phyloP scores from a whole-genome alignment of 1,140 invertebrate genomes.

The Pogonomyrmex barbatus region DNA sequence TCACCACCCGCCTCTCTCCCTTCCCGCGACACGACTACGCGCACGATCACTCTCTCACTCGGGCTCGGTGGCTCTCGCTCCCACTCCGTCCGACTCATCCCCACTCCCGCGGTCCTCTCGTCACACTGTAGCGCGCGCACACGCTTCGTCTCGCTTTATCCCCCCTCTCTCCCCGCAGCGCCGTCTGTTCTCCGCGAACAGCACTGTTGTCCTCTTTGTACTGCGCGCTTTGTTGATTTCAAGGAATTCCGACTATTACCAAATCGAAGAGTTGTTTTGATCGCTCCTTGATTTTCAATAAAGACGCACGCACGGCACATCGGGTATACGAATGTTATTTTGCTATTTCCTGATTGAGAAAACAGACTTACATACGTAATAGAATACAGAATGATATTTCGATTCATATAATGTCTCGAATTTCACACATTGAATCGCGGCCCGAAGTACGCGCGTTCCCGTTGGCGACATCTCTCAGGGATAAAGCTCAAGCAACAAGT shows the following conservation, averaged over 20 bases:
- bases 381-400: neutral
- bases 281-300: neutral
- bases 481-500: neutral
- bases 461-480: slow-evolving; percentile 17
- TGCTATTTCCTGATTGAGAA: neutral
- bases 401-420: neutral
- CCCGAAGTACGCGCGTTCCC: neutral
- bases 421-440: neutral
- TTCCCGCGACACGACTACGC: slow-evolving; percentile 26
- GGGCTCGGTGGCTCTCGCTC: slow-evolving; percentile 1
- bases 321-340: neutral
- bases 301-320: neutral
- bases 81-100: slow-evolving; percentile 34
- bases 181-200: neutral
- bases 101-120: slow-evolving; percentile 21
- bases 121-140: slow-evolving; percentile 18
- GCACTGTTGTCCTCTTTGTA: no score
- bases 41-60: slow-evolving; percentile 53
- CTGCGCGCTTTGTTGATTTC: neutral
- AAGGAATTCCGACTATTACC: neutral
- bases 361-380: neutral
- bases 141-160: neutral
- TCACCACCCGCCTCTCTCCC: slow-evolving; percentile 77
- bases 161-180: neutral
- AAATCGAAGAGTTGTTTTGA: slow-evolving; percentile 10